A percentile compares a stretch with the other conserved stretches of the same genome.
Evolutionary conservation across 2,113 vertebrate species (phyloP).

Genomic region (Chascanopsetta lugubris): DNA sequence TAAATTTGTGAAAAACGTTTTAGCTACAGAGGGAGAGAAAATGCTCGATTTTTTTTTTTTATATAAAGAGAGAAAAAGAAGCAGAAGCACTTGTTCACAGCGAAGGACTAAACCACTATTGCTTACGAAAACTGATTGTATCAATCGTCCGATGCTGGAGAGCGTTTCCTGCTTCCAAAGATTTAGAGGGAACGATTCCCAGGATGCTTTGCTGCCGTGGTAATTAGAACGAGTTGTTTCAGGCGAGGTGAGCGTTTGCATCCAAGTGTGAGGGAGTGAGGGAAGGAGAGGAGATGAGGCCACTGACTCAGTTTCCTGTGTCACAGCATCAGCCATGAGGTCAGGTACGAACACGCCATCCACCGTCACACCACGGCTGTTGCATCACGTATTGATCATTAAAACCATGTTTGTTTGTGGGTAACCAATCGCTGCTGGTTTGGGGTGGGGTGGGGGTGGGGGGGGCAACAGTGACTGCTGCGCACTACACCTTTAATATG

Average conservation of each 20-base stretch:
- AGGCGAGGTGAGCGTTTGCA: neutral
- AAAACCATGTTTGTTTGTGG: too few relatives aligned
- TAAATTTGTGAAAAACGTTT: slow-evolving; percentile 7
- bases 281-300: neutral
- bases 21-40: slow-evolving; percentile 14
- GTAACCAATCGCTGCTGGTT: too few relatives aligned
- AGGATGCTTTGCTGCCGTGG: neutral
- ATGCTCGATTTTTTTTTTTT: slow-evolving; percentile 21
- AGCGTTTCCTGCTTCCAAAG: neutral
- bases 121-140: slow-evolving; percentile 7
- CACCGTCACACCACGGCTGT: too few relatives aligned
- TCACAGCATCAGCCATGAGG: neutral
- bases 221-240: neutral
- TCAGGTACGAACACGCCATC: too few relatives aligned
- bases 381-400: too few relatives aligned
- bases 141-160: slow-evolving; percentile 5
- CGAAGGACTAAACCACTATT: slow-evolving; percentile 27
- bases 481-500: neutral
- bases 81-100: slow-evolving; percentile 28
- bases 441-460: too few relatives aligned
- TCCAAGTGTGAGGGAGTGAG: neutral
- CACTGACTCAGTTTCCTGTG: too few relatives aligned
- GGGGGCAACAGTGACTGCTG: too few relatives aligned
- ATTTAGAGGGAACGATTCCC: neutral
- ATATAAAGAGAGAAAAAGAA: slow-evolving; percentile 12